Percentiles rank a stretch among this genome's conserved stretches.
phyloP scores from a whole-genome alignment of 2,888 invertebrate species.

The Aleiodes leptofemur region DNA sequence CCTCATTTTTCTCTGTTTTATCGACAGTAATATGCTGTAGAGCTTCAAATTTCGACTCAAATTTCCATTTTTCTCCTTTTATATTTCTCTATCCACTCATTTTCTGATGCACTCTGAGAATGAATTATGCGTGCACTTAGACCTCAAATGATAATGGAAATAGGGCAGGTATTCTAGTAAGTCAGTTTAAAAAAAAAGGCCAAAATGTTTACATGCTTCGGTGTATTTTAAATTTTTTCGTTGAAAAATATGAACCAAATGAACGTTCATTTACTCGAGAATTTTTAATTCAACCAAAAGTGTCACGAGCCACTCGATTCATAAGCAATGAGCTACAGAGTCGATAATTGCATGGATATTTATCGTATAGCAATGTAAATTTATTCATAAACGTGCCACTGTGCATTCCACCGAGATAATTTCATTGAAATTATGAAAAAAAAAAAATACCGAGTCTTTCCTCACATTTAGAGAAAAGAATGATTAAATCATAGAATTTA shows the following conservation, averaged over 20 bases:
- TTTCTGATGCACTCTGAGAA: background rate
- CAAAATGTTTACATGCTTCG: background rate
- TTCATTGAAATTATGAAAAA: background rate
- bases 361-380: slow-evolving; percentile 14
- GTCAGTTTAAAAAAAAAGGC: background rate
- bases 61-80: slow-evolving; percentile 19
- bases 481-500: background rate
- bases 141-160: slow-evolving; percentile 43
- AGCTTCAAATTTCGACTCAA: background rate
- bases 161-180: slow-evolving; percentile 9
- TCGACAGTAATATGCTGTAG: too few relatives aligned
- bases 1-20: too few relatives aligned
- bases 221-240: background rate
- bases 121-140: slow-evolving; percentile 38
- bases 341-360: slow-evolving; percentile 2
- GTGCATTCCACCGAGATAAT: slow-evolving; percentile 20
- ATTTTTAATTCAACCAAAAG: background rate
- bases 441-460: background rate
- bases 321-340: slow-evolving; percentile 2
- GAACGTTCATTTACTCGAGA: background rate
- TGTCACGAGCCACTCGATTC: background rate
- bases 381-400: slow-evolving; percentile 15
- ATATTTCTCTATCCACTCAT: background rate
- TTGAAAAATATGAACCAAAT: background rate
- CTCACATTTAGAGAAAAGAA: slow-evolving; percentile 9